These are phyloP conservation scores for Ormia ochracea DNA, from an alignment of 2,888 invertebrate genomes.

Conservation along the genomic window DNA sequence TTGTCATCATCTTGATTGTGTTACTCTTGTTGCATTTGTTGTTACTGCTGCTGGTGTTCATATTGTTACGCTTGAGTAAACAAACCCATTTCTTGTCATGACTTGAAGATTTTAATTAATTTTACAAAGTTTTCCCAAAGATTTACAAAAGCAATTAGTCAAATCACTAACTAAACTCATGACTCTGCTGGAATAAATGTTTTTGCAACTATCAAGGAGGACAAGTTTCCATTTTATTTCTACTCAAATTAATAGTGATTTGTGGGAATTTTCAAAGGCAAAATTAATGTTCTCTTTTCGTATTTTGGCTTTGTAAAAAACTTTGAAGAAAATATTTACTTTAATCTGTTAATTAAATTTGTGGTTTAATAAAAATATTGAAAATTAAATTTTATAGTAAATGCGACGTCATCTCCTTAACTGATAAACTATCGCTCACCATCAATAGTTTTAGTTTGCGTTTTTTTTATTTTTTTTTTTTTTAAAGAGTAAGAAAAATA, in stretches of 20 bases:
- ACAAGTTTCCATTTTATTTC: conserved; percentile 15
- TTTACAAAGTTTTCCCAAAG: conserved; percentile 56
- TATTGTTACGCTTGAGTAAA: conserved; percentile 50
- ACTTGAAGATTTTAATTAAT: conserved; percentile 63
- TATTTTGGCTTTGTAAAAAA: too few relatives aligned
- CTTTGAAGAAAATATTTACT: too few relatives aligned
- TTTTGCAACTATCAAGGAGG: conserved; percentile 13
- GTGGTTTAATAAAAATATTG: too few relatives aligned
- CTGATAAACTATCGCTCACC: too few relatives aligned
- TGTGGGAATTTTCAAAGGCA: neutral
- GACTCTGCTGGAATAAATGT: conserved; percentile 20
- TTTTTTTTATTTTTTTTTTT: too few relatives aligned
- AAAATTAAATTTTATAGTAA: too few relatives aligned
- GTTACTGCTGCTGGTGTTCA: conserved; percentile 10
- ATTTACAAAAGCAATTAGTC: conserved; percentile 62
- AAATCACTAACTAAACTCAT: conserved; percentile 60
- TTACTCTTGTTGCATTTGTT: neutral
- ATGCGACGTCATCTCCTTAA: too few relatives aligned
- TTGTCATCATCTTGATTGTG: conserved; percentile 6
- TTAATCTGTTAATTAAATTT: too few relatives aligned
- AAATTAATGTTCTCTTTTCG: neutral
- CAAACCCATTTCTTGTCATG: conserved; percentile 62
- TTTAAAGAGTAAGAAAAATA: too few relatives aligned
- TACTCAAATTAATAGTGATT: conserved; percentile 13
- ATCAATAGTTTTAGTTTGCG: too few relatives aligned